phyloP scores from a whole-genome alignment of 2,888 invertebrate species.

The Lissocephala sabroskyi region DNA sequence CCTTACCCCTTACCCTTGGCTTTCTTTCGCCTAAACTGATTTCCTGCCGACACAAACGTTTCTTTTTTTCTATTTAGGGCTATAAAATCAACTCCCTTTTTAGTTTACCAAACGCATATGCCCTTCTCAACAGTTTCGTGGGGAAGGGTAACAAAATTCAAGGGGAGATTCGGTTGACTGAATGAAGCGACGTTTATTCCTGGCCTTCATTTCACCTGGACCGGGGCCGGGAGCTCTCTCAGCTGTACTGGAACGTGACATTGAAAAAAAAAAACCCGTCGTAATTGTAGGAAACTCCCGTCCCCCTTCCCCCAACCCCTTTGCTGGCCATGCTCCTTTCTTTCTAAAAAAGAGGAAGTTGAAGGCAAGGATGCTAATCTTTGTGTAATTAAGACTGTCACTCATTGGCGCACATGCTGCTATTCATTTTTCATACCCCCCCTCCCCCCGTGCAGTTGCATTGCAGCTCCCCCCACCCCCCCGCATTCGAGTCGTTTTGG shows the following conservation, averaged over 20 bases:
- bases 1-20: too few relatives aligned
- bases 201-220: background rate
- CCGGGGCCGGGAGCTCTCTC: too few relatives aligned
- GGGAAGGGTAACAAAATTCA: too few relatives aligned
- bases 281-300: too few relatives aligned
- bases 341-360: too few relatives aligned
- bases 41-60: too few relatives aligned
- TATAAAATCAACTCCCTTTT: too few relatives aligned
- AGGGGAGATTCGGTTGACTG: too few relatives aligned
- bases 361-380: constrained; percentile 52
- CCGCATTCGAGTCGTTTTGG: background rate
- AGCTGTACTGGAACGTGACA: constrained; percentile 40
- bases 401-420: constrained; percentile 37
- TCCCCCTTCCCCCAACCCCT: background rate
- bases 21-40: too few relatives aligned
- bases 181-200: too few relatives aligned
- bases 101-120: background rate
- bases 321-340: background rate
- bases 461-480: background rate
- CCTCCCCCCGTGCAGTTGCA: background rate
- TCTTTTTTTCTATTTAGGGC: too few relatives aligned
- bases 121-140: background rate
- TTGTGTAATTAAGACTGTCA: constrained; percentile 57
- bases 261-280: too few relatives aligned
- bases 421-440: constrained; percentile 18